Base-by-base conservation (phyloP, 1,140 invertebrate genomes). In the Leptinotarsa texana region DNA sequence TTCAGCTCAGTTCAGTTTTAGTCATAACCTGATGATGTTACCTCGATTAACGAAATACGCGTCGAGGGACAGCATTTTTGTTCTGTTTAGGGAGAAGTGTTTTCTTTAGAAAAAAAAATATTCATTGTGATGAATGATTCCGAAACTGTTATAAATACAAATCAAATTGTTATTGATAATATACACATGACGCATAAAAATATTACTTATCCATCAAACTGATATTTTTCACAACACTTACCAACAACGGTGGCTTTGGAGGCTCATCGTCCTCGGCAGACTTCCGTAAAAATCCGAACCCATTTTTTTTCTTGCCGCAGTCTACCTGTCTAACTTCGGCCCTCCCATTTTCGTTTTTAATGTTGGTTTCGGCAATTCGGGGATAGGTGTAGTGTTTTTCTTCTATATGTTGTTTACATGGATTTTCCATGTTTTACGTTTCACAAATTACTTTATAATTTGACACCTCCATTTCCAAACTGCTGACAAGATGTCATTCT, bases 321-420 rank as follows among this genome's bases (percentile, higher is more conserved):
- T 79, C 75, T 61, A 79, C 67, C 63, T 76, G 74, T 24, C 78
- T 75, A 13, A 78, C 74, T 65, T 80, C 78, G 21, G 65, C 51
- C 42, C 74, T 76, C n/a, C 73, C 48, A 18, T 51, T 71, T 66
- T 75, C 75, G 63, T 49, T 77, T 73, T 76, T 80, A 24, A 74
- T 49, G 42, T 72, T 76, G 3, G 76, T 48, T 24, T 80, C 72
- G 47, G 47, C 49, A n/a, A 77, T 49, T 27, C 72, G 48, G 17
- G 77, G 74, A 63, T 74, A 79, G 57, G 66, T 77, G 47, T 80
- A 78, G 49, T 72, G 48, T 65, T 80, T 80, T 74, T 77, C 76
- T 72, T 77, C 75, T 57, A 77, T 74, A 21, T 71, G 69, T 13
- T 69, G 74, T 68, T 79, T 79, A 77, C 74, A 76, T 15, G 73